phyloP scores from a whole-genome alignment of 2,888 invertebrate species.

The Lasius fuliginosus region DNA sequence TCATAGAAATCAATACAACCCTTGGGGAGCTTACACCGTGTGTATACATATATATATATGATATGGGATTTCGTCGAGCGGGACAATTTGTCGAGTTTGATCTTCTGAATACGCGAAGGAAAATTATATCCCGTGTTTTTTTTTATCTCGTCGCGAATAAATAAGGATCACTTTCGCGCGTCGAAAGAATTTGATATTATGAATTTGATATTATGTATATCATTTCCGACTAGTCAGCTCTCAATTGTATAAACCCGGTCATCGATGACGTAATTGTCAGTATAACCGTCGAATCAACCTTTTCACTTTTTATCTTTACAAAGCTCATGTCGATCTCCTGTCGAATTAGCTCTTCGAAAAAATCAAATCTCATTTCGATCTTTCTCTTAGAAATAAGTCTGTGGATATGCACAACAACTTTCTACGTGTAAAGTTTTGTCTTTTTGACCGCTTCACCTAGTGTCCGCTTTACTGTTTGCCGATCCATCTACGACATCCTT shows the following conservation, averaged over 20 bases:
- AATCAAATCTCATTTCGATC: not conserved
- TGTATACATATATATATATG: not conserved
- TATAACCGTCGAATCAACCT: not conserved
- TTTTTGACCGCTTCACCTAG: conserved; percentile 35
- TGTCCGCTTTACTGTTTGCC: conserved; percentile 48
- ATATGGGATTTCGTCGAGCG: conserved; percentile 37
- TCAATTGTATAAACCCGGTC: not conserved
- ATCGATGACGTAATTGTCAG: not conserved
- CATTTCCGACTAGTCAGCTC: not conserved
- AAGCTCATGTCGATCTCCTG: not conserved
- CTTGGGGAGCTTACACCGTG: conserved; percentile 70
- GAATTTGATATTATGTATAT: not conserved
- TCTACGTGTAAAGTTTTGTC: conserved; percentile 51
- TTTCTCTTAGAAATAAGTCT: not conserved
- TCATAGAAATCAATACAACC: conserved; percentile 83
- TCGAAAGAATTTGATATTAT: not conserved
- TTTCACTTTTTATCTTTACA: not conserved
- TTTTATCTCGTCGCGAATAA: not conserved
- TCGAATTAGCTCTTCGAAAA: not conserved
- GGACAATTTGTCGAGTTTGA: not conserved
- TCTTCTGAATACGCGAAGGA: not conserved
- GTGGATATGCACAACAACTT: conserved; percentile 55
- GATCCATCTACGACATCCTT: conserved; percentile 58
- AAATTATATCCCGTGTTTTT: not conserved
- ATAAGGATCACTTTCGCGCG: not conserved